These are phyloP conservation scores for Selenia dentaria DNA, from an alignment of 2,888 invertebrate species.

Conservation along the genomic window DNA sequence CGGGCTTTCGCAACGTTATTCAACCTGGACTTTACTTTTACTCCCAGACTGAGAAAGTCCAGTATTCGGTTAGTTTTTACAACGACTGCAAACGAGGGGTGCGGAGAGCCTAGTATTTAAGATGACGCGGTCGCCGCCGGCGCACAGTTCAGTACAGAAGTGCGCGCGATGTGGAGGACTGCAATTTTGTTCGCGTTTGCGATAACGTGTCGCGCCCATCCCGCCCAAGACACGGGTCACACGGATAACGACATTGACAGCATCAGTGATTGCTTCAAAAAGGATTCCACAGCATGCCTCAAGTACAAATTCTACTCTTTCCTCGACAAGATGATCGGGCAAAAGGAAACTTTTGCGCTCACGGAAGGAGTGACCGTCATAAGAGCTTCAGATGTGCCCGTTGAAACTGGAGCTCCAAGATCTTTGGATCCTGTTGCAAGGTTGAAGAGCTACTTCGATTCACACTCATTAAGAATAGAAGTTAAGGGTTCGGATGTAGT, in stretches of 20 bases:
- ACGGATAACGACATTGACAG: conserved; percentile 92
- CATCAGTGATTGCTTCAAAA: conserved; percentile 91
- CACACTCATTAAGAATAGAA: conserved; percentile 93
- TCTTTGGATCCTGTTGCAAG: conserved; percentile 88
- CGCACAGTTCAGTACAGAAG: conserved; percentile 64
- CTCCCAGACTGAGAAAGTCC: conserved; percentile 78
- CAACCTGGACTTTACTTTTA: conserved; percentile 80
- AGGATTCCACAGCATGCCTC: conserved; percentile 93
- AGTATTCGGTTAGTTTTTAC: conserved; percentile 65
- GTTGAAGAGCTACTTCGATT: conserved; percentile 90
- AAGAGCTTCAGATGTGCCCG: conserved; percentile 87
- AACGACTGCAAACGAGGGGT: conserved; percentile 55
- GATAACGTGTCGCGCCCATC: conserved; percentile 85
- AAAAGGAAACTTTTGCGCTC: conserved; percentile 91
- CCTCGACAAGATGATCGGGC: conserved; percentile 93
- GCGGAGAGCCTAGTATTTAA: conserved; percentile 69
- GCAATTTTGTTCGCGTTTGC: conserved; percentile 64
- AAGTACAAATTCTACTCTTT: conserved; percentile 94
- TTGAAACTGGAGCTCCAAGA: conserved; percentile 92
- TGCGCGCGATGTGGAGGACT: conserved; percentile 72
- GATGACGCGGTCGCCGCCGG: conserved; percentile 53
- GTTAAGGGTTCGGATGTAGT: conserved; percentile 93
- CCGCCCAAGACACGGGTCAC: conserved; percentile 88
- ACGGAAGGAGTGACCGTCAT: conserved; percentile 94
- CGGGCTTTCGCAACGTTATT: conserved; percentile 71